phyloP scores from a whole-genome alignment of 2,113 vertebrate species.

The Coryphaenoides rupestris region DNA sequence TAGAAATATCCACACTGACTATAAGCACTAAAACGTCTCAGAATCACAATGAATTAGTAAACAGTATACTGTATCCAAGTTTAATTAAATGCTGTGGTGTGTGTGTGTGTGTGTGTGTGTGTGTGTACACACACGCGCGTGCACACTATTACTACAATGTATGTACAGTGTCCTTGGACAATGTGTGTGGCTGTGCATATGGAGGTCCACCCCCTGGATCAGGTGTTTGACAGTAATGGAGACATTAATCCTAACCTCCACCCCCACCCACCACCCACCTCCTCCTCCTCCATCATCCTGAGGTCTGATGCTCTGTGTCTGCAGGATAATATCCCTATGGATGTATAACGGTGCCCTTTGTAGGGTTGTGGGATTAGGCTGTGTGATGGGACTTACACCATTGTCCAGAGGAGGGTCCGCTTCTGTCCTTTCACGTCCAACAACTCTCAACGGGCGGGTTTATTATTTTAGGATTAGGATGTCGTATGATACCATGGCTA shows the following conservation, averaged over 20 bases:
- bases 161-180: slow-evolving; percentile 25
- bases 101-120: no score
- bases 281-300: slow-evolving; percentile 45
- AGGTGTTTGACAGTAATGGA: slow-evolving; percentile 47
- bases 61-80: no score
- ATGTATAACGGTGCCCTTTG: slow-evolving; percentile 16
- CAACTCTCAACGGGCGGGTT: background rate
- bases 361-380: slow-evolving; percentile 49
- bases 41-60: no score
- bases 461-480: slow-evolving; percentile 27
- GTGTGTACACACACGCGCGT: slow-evolving; percentile 4
- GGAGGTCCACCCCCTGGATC: slow-evolving; percentile 48
- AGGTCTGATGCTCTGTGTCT: slow-evolving; percentile 32
- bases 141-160: background rate
- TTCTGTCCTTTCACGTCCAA: slow-evolving; percentile 20
- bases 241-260: no score
- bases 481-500: slow-evolving; percentile 14
- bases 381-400: slow-evolving; percentile 34
- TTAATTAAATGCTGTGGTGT: background rate
- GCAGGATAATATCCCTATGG: slow-evolving; percentile 35
- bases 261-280: slow-evolving; percentile 49
- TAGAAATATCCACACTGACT: no score
- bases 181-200: slow-evolving; percentile 18
- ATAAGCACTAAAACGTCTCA: no score
- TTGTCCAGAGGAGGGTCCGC: slow-evolving; percentile 11